phyloP scores from a whole-genome alignment of 2,113 vertebrate species.

The Hemibagrus wyckioides region DNA sequence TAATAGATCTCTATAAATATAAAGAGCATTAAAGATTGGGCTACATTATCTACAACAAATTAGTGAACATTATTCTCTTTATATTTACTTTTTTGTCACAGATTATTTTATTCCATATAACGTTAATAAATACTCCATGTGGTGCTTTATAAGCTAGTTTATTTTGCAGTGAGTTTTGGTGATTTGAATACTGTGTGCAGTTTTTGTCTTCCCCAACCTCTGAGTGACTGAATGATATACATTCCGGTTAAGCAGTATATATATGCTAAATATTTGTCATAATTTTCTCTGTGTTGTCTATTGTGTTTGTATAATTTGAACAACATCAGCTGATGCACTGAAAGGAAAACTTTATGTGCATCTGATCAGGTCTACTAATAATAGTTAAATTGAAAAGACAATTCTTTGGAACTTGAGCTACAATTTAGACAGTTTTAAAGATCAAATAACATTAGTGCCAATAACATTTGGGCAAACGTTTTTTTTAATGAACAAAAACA shows the following conservation, averaged over 20 bases:
- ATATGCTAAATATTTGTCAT: slow-evolving; percentile 45
- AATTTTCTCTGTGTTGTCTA: slow-evolving; percentile 20
- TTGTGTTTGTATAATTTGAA: slow-evolving; percentile 42
- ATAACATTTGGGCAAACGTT: background rate
- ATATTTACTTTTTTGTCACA: background rate
- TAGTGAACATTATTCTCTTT: background rate
- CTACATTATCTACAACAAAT: background rate
- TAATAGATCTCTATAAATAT: background rate
- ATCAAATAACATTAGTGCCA: background rate
- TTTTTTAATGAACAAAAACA: background rate
- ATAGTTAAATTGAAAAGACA: background rate
- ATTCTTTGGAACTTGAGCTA: background rate
- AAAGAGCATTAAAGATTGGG: background rate
- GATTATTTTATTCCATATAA: background rate
- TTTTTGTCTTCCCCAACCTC: background rate
- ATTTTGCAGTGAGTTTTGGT: background rate
- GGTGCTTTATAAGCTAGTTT: background rate
- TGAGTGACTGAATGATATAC: background rate
- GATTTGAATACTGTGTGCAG: background rate
- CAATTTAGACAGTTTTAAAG: background rate
- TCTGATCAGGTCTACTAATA: slow-evolving; percentile 20
- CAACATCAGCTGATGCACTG: slow-evolving; percentile 27
- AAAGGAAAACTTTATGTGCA: slow-evolving; percentile 1
- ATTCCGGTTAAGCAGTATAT: slow-evolving; percentile 32
- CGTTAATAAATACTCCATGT: background rate